Base-by-base conservation (phyloP, 2,113 vertebrate genomes). In the Ochotona princeps region DNA sequence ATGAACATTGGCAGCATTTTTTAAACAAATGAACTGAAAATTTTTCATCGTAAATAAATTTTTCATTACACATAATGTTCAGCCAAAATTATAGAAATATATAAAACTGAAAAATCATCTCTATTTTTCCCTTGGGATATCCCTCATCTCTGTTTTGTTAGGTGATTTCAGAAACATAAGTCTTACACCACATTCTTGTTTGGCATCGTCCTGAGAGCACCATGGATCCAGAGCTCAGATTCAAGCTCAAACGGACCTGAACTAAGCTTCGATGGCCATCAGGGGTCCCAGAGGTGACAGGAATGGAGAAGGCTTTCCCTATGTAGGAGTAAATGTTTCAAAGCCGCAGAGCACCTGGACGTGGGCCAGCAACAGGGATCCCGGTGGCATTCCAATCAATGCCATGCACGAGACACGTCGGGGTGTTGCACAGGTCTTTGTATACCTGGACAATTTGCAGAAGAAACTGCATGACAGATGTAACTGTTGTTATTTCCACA, bases 31-130 rank as follows among this genome's bases (percentile, higher is more conserved):
- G 3, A 2, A 72, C 21, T 79, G 44, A 15, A 44, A 61, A 44
- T 73, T 89, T 93, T 90, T 87, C 14, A 92, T 60, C 90, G 61
- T 44, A 86, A 91, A 74, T 18, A 74, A 61, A 28, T 49, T 66
- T 83, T 65, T 57, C 72, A 87, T 44, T 44, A 26, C n/a, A 72
- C 1, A 35, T 72, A 28, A 72, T 90, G 32, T 12, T 78, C 72
- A 73, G 76, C 93, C 69, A 96, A 87, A 82, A 26, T 63, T 38
- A 49, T 32, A 32, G 17, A 69, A 78, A 85, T 88, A 8, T 15
- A 79, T 80, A 93, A 81, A 83, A 10, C 75, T 88, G 30, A 35
- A 75, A 30, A 60, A 72, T 54, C 23, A 90, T 18, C 14, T 3
- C 72, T 23, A 49, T 17, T 83, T 90, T 47, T 7, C 38, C 1